Conservation (phyloP, 2,797 vertebrate species). For the Ceyx erithaca region DNA sequence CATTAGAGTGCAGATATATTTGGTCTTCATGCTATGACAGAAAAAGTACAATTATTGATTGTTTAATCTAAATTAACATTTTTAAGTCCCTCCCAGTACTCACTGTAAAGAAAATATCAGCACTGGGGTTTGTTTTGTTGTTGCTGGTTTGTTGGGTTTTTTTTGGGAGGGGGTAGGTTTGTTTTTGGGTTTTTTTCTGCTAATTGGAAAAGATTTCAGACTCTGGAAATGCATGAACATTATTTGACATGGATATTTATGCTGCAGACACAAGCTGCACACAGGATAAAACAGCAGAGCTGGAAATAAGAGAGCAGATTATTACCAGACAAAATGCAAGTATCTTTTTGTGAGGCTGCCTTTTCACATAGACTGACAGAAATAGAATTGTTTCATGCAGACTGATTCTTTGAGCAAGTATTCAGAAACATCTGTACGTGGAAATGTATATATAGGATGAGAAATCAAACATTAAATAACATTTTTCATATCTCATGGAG, state of each 20-base stretch:
- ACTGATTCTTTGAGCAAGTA: neutral
- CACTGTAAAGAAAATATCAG: neutral
- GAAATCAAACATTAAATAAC: neutral
- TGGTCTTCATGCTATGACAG: neutral
- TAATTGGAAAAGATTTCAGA: neutral
- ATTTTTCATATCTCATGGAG: neutral
- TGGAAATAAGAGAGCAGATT: neutral
- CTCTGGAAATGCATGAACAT: neutral
- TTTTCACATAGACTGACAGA: neutral
- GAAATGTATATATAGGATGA: accelerated
- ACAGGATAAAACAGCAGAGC: neutral
- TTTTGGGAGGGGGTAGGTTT: too few species aligned
- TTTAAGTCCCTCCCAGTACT: neutral
- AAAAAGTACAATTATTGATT: neutral
- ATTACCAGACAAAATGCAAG: neutral
- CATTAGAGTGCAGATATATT: neutral
- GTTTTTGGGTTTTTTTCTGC: neutral
- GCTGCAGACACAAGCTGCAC: neutral
- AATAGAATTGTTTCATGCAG: neutral
- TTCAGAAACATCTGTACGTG: neutral
- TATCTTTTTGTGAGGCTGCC: neutral
- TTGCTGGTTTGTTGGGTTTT: too few species aligned
- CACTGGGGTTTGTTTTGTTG: neutral
- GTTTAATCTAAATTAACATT: slow-evolving; percentile 4
- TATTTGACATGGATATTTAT: neutral